Evolutionary conservation across 2,113 vertebrate species (phyloP).

Genomic region (Rhabdornis inornatus): DNA sequence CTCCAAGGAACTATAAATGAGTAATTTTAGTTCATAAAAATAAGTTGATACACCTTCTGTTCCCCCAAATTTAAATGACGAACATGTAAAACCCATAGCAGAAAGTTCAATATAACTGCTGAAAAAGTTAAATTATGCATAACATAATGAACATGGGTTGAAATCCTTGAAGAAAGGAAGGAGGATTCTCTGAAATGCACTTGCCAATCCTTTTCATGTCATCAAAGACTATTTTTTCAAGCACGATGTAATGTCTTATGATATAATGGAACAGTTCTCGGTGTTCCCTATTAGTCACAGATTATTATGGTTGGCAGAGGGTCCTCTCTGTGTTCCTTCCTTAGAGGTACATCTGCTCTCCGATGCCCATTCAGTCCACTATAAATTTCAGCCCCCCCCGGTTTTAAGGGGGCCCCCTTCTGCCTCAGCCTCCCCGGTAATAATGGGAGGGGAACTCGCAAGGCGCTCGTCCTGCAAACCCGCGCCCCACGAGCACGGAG

Average conservation of each 20-base stretch:
- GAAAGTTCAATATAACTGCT: not conserved
- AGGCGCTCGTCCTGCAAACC: not conserved
- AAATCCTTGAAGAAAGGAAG: conserved; percentile 59
- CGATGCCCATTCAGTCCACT: not conserved
- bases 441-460: not conserved
- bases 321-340: not conserved
- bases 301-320: conserved; percentile 48
- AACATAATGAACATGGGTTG: conserved; percentile 25
- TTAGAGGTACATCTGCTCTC: not conserved
- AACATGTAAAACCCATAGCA: not conserved
- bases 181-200: conserved; percentile 51
- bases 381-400: not conserved
- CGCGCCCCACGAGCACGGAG: rapidly evolving
- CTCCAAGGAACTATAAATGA: conserved; percentile 43
- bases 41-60: not conserved
- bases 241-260: conserved; percentile 42
- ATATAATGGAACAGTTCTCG: conserved; percentile 20
- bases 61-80: not conserved
- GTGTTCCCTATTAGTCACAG: conserved; percentile 36
- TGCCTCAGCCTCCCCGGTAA: not conserved
- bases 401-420: not conserved
- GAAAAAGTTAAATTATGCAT: not conserved
- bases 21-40: conserved; percentile 33
- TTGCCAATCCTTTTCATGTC: conserved; percentile 9
- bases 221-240: conserved; percentile 44